A percentile compares a stretch with the other conserved stretches of the same genome.
These are phyloP conservation scores for Nephrotoma guestfalica DNA, from an alignment of 2,888 invertebrate species.

Conservation along the genomic window DNA sequence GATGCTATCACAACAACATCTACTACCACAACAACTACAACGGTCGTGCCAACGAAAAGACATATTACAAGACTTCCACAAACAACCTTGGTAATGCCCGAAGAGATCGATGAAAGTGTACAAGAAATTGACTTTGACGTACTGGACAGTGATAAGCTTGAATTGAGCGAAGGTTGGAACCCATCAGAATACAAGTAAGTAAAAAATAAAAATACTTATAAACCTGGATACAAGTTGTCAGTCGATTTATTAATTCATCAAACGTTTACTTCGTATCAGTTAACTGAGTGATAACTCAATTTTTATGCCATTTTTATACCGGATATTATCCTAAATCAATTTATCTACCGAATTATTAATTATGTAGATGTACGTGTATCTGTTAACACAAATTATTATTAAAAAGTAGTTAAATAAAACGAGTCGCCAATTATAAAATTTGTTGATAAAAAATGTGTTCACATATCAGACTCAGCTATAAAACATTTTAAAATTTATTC, in stretches of 20 bases:
- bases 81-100: background rate
- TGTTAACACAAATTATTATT: background rate
- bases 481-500: background rate
- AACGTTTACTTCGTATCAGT: background rate
- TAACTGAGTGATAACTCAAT: background rate
- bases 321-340: background rate
- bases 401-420: background rate
- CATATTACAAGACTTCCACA: background rate
- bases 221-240: background rate
- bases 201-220: background rate
- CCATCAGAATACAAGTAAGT: constrained; percentile 30
- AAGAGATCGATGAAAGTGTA: constrained; percentile 17
- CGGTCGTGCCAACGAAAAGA: constrained; percentile 5
- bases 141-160: constrained; percentile 20
- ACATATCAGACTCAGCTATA: background rate
- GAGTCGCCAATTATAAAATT: background rate
- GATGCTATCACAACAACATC: background rate
- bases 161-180: constrained; percentile 29
- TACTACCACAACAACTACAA: constrained; percentile 12
- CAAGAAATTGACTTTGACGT: constrained; percentile 14
- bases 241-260: too few relatives aligned
- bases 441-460: background rate
- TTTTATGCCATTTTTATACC: background rate
- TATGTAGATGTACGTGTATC: background rate
- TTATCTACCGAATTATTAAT: background rate